Conservation (phyloP, 2,113 vertebrate species). For the Alethe diademata region DNA sequence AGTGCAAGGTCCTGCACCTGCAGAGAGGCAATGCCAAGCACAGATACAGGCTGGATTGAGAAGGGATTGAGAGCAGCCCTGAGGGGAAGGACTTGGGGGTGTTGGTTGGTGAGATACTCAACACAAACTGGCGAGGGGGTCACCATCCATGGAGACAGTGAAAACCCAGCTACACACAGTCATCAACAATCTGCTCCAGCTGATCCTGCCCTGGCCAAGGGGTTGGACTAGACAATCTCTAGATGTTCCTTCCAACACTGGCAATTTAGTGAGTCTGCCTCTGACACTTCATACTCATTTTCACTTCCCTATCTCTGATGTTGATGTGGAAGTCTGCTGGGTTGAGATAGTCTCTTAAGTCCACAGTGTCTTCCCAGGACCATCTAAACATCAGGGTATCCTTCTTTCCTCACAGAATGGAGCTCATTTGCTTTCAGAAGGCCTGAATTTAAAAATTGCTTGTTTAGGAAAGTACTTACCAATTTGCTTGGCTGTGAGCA, state of each 20-base stretch:
- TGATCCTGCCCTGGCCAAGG: not conserved
- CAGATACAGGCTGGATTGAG: not conserved
- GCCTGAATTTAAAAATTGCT: not conserved
- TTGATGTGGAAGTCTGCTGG: not conserved
- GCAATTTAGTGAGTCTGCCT: not conserved
- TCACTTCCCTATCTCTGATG: not conserved
- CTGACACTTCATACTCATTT: not conserved
- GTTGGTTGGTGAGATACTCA: not conserved
- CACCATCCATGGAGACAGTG: not conserved
- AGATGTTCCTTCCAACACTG: not conserved
- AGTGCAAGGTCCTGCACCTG: not conserved
- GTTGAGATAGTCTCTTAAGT: not conserved
- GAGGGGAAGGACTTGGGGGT: not conserved
- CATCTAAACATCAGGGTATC: not conserved
- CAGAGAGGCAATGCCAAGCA: not conserved
- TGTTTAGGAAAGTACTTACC: not conserved
- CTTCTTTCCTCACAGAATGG: not conserved
- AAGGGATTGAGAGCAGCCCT: not conserved
- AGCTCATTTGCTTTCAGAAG: not conserved
- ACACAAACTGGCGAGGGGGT: rapidly evolving
- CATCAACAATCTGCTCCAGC: not conserved
- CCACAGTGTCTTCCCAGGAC: not conserved
- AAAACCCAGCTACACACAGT: not conserved
- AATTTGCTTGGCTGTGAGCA: not conserved
- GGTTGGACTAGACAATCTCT: not conserved